phyloP scores from a whole-genome alignment of 2,797 vertebrate genomes.

The Geotrypetes seraphini region DNA sequence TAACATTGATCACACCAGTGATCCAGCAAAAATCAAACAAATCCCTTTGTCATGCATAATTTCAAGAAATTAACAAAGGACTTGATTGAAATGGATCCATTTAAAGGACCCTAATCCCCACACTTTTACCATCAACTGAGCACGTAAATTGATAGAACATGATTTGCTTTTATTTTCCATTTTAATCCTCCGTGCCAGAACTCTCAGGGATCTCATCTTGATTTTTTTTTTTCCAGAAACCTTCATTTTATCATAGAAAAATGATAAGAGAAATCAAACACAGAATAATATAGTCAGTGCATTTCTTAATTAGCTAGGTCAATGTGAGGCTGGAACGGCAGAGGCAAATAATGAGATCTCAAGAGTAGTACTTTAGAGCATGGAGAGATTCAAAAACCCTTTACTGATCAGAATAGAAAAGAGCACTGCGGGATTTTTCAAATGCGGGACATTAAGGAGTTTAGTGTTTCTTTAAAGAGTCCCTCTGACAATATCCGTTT shows the following conservation, averaged over 20 bases:
- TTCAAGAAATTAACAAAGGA: background rate
- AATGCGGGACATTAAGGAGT: constrained; percentile 26
- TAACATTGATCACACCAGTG: background rate
- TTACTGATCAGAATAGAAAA: constrained; percentile 28
- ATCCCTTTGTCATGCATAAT: background rate
- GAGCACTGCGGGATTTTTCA: constrained; percentile 30
- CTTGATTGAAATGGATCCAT: background rate
- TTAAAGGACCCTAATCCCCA: background rate
- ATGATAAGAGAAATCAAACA: constrained; percentile 29
- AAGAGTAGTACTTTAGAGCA: constrained; percentile 26
- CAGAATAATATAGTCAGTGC: constrained; percentile 47
- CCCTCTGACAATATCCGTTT: constrained; percentile 15
- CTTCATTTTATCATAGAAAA: constrained; percentile 19
- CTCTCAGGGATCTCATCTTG: constrained; percentile 18
- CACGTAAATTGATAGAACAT: background rate
- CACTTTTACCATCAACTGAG: background rate
- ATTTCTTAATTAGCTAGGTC: constrained; percentile 54
- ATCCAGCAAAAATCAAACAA: background rate
- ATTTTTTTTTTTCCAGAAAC: background rate
- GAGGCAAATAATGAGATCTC: constrained; percentile 50
- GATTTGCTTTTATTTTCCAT: background rate
- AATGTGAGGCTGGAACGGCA: constrained; percentile 50
- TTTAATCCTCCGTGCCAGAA: background rate
- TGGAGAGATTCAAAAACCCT: constrained; percentile 35
- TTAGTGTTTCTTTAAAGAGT: constrained; percentile 27